phyloP scores from a whole-genome alignment of 1,140 invertebrate genomes.

The Zaprionus tsacasi region DNA sequence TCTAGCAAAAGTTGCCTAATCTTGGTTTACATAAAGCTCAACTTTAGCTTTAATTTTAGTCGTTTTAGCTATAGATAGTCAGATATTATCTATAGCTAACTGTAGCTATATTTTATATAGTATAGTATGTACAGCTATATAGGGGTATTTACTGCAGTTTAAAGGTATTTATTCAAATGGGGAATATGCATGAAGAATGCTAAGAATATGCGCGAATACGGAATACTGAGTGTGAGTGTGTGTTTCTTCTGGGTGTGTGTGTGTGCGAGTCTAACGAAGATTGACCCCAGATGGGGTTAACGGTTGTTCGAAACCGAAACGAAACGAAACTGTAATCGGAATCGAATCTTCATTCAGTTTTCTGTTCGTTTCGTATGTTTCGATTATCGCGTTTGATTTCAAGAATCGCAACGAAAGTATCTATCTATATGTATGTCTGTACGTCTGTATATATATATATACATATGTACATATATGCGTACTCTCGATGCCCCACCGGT shows the following conservation, averaged over 20 bases:
- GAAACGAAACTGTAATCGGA: constrained; percentile 15
- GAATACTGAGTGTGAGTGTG: background rate
- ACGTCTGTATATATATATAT: background rate
- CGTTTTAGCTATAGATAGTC: background rate
- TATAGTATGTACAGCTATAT: background rate
- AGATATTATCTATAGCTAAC: background rate
- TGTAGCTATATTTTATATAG: background rate
- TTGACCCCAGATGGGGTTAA: constrained; percentile 16
- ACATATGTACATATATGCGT: background rate
- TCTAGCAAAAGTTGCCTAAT: background rate
- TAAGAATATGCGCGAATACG: constrained; percentile 45
- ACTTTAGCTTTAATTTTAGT: background rate
- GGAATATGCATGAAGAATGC: constrained; percentile 41
- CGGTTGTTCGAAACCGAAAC: constrained; percentile 5
- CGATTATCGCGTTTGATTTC: constrained; percentile 35
- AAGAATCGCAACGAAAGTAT: constrained; percentile 5
- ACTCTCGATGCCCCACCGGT: constrained; percentile 60
- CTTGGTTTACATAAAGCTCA: background rate
- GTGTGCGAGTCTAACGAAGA: constrained; percentile 4
- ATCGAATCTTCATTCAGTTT: constrained; percentile 54
- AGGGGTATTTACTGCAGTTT: constrained; percentile 16
- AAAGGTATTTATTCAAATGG: constrained; percentile 45
- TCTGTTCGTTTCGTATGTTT: constrained; percentile 28
- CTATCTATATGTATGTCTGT: background rate
- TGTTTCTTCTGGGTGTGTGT: background rate